phyloP scores from a whole-genome alignment of 2,113 vertebrate genomes.

The Oncorhynchus tshawytscha region DNA sequence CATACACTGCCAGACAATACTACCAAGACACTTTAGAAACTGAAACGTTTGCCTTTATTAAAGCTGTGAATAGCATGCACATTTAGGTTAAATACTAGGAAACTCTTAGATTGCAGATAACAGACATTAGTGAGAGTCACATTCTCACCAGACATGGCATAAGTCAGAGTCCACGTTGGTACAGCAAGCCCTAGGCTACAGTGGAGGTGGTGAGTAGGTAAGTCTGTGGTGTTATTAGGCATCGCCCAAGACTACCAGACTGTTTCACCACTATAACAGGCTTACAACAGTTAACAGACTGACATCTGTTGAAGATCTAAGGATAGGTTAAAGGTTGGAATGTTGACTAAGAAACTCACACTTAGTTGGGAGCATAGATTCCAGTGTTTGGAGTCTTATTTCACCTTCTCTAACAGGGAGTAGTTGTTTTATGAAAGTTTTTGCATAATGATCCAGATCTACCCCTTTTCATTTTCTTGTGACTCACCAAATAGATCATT shows the following conservation, averaged over 20 bases:
- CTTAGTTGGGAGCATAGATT: too few relatives aligned
- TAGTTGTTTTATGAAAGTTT: background rate
- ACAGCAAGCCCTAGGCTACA: slow-evolving; percentile 1
- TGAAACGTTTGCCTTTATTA: too few relatives aligned
- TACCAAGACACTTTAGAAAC: too few relatives aligned
- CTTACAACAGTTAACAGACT: background rate
- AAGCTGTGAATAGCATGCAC: too few relatives aligned
- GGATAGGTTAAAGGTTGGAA: too few relatives aligned
- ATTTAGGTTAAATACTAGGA: too few relatives aligned
- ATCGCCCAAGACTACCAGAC: background rate
- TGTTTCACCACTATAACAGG: background rate
- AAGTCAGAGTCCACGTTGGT: background rate
- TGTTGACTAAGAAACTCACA: too few relatives aligned
- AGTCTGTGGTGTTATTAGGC: slow-evolving; percentile 31
- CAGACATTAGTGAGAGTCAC: background rate
- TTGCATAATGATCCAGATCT: background rate
- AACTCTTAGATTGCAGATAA: too few relatives aligned
- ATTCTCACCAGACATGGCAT: background rate
- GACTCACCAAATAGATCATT: background rate
- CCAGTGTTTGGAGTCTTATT: too few relatives aligned
- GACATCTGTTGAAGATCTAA: too few relatives aligned
- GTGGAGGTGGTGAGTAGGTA: slow-evolving; percentile 40
- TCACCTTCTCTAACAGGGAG: background rate
- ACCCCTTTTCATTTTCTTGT: background rate
- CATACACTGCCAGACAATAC: too few relatives aligned